Evolutionary conservation across 2,888 invertebrate genomes (phyloP), one percentile per base, ranked within the genome.

Genomic region (Neoaliturus tenellus): DNA sequence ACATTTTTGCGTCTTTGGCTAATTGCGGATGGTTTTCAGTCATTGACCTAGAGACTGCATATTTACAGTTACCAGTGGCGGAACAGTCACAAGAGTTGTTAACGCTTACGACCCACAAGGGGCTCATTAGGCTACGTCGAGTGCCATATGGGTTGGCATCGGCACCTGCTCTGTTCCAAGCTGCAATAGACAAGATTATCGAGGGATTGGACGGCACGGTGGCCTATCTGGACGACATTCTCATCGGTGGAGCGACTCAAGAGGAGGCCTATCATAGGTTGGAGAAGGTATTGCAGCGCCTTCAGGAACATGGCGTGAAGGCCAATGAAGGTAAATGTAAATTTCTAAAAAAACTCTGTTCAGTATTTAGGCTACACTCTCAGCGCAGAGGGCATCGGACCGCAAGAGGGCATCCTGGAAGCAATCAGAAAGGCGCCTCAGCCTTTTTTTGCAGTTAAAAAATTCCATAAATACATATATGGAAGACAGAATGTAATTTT

Each of bases 41-140:
- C 3, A 51, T 89, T 31, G 88, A 89, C 86, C 86, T 89, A 44
- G 85, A 82, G 71, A 86, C 88, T 25, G 89, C 88, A 23, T 89
- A 89, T 85, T 87, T 87, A 71, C 89, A 89, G 83, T 75, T 89
- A 25, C 83, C 83, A 20, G 78, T 88, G 17, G 84, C 85, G 69
- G 86, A 87, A 81, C 73, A 75, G 20, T 88, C 88, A 39, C 85
- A 86, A 85, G 81, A 87, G 55, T 85, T 87, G 20, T 85, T 88
- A 33, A 88, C 88, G 41, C 87, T 89, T 39, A 88, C 88, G 84
- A 89, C 89, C 8, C 87, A 88, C 83, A 83, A 78, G 69, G 87
- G 86, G 6, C 80, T 87, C 25, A 86, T 83, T 75, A 81, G 80
- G 23, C 85, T 80, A 80, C 86, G 82, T 12, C 48, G 86, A 14